Percentiles rank a stretch among this genome's conserved stretches.
Evolutionary conservation across 1,140 invertebrate genomes (phyloP).

Genomic region (Rhizoglyphus robini): DNA sequence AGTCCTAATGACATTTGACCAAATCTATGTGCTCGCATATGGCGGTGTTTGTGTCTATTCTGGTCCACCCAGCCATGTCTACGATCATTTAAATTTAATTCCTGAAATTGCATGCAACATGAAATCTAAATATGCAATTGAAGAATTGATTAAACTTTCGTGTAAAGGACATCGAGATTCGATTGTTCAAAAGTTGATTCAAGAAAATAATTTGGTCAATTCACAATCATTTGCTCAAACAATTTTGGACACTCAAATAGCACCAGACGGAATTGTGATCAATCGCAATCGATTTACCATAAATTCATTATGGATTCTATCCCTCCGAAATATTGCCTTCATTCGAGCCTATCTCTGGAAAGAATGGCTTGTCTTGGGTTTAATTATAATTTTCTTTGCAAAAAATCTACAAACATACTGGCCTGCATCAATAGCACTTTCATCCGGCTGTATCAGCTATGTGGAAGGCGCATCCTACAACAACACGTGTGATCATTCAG

Average conservation of each 20-base stretch:
- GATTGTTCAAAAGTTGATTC: neutral
- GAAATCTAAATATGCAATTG: neutral
- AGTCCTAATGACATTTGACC: conserved; percentile 5
- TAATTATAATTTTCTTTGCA: too few species aligned
- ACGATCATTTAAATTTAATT: neutral
- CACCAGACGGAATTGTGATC: neutral
- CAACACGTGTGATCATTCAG: neutral
- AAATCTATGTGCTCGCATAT: neutral
- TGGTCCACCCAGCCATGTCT: neutral
- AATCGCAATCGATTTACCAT: neutral
- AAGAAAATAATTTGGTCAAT: neutral
- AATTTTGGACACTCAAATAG: neutral
- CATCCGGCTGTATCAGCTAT: neutral
- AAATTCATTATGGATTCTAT: neutral
- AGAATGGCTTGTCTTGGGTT: neutral
- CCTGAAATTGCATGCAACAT: too few species aligned
- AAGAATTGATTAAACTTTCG: conserved; percentile 3
- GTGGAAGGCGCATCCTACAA: neutral
- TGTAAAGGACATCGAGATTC: neutral
- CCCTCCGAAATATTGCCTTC: neutral
- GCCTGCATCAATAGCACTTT: too few species aligned
- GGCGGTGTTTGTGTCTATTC: conserved; percentile 16
- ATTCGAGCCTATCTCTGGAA: neutral
- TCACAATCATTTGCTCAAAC: neutral
- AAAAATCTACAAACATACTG: too few species aligned